Evolutionary conservation across 1,140 invertebrate species (phyloP).

Genomic region (Eurosta solidaginis): DNA sequence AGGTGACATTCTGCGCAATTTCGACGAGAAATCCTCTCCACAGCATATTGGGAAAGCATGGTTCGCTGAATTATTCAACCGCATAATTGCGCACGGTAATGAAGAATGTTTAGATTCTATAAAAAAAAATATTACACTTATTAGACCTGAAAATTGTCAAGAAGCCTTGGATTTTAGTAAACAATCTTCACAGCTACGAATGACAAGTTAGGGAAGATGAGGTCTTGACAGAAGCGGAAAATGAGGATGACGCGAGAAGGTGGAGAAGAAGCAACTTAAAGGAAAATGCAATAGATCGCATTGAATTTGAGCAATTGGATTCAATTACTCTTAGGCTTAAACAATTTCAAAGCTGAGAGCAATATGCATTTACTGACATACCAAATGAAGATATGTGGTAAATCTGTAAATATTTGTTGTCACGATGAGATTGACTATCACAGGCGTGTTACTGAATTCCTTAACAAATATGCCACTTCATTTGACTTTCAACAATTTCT

Average conservation of each 20-base stretch:
- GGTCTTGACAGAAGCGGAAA: constrained; percentile 3
- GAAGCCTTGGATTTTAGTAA: constrained; percentile 35
- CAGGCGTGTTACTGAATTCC: constrained; percentile 29
- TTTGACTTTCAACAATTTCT: constrained; percentile 37
- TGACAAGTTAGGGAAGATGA: no score
- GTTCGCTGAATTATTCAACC: constrained; percentile 38
- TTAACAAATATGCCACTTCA: constrained; percentile 33
- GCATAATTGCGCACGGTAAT: constrained; percentile 40
- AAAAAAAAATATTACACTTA: constrained; percentile 35
- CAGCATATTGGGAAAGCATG: background rate
- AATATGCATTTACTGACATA: constrained; percentile 29
- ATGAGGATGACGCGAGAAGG: background rate
- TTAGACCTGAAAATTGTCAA: constrained; percentile 33
- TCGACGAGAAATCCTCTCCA: constrained; percentile 38
- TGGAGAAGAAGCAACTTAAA: background rate
- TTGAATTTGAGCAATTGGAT: constrained; percentile 24
- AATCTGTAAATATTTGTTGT: constrained; percentile 8
- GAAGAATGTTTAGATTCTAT: constrained; percentile 49
- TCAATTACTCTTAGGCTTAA: constrained; percentile 19
- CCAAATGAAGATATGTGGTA: constrained; percentile 32
- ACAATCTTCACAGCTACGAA: constrained; percentile 7
- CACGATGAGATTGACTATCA: constrained; percentile 26
- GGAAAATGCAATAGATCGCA: constrained; percentile 22
- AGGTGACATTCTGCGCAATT: constrained; percentile 43
- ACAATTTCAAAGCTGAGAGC: constrained; percentile 31